Conservation (phyloP, 1,140 invertebrate species). For the Bicyclus anynana region DNA sequence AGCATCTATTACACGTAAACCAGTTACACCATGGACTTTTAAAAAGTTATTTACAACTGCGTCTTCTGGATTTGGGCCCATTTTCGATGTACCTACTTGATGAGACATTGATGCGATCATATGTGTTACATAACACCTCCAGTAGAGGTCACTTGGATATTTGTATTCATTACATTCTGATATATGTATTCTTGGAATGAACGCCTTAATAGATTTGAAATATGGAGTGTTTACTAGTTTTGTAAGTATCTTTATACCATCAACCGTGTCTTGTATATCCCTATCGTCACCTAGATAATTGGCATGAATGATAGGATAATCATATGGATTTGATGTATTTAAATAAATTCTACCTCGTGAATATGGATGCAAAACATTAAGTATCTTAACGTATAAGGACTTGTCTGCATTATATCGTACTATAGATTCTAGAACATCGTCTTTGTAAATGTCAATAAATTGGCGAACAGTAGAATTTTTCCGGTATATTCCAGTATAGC, state of each 20-base stretch:
- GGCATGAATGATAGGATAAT: slow-evolving; percentile 86
- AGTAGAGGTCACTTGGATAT: slow-evolving; percentile 79
- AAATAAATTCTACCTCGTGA: slow-evolving; percentile 70
- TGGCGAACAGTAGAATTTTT: slow-evolving; percentile 35
- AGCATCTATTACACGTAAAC: slow-evolving; percentile 85
- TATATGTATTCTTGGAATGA: slow-evolving; percentile 60
- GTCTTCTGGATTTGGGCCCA: slow-evolving; percentile 79
- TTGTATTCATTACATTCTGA: slow-evolving; percentile 58
- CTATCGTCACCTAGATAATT: slow-evolving; percentile 86
- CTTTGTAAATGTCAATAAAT: slow-evolving; percentile 37
- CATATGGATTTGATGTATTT: slow-evolving; percentile 60
- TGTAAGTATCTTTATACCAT: slow-evolving; percentile 73
- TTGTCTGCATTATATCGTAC: slow-evolving; percentile 53
- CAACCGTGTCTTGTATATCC: slow-evolving; percentile 81
- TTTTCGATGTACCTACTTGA: slow-evolving; percentile 82
- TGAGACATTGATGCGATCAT: background rate
- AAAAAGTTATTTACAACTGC: slow-evolving; percentile 83
- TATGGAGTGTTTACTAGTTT: slow-evolving; percentile 60
- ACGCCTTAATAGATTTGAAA: slow-evolving; percentile 60
- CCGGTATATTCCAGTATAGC: slow-evolving; percentile 32
- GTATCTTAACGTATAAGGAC: slow-evolving; percentile 48
- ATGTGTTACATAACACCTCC: slow-evolving; percentile 72
- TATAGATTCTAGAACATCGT: slow-evolving; percentile 55
- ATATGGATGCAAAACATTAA: slow-evolving; percentile 73
- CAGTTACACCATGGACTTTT: slow-evolving; percentile 80